Conservation (phyloP, 2,888 invertebrate genomes). For the Monochamus alternatus region DNA sequence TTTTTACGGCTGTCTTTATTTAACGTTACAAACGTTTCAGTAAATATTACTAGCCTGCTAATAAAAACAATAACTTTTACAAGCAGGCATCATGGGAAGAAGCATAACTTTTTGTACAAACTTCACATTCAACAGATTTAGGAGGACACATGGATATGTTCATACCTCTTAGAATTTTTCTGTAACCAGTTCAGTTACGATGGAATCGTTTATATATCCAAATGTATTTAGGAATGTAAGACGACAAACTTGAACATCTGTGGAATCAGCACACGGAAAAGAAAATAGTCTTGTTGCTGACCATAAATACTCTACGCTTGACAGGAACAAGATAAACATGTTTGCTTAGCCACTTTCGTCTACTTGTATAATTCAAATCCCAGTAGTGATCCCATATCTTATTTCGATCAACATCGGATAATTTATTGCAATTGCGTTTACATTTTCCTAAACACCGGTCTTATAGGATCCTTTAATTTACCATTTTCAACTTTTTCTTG, state of each 20-base stretch:
- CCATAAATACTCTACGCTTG: not conserved
- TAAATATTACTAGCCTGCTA: conserved; percentile 18
- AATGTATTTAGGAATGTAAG: conserved; percentile 1
- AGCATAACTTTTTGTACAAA: conserved; percentile 29
- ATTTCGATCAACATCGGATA: conserved; percentile 5
- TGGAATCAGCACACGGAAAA: conserved; percentile 2
- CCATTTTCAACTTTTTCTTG: conserved; percentile 5
- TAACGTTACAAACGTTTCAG: conserved; percentile 14
- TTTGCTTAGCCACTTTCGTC: not conserved
- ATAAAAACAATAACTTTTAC: conserved; percentile 7
- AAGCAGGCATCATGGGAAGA: conserved; percentile 8
- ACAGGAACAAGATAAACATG: no score
- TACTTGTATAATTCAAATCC: not conserved
- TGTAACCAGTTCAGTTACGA: conserved; percentile 41
- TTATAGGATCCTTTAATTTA: not conserved
- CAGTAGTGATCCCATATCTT: conserved; percentile 5
- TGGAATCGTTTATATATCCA: conserved; percentile 30
- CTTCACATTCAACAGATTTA: conserved; percentile 33
- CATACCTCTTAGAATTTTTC: conserved; percentile 27
- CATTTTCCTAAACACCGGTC: not conserved
- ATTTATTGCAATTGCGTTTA: conserved; percentile 1
- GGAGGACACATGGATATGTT: conserved; percentile 32
- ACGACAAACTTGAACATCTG: not conserved
- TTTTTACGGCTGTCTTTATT: conserved; percentile 16
- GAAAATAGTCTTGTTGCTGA: not conserved